Evolutionary conservation across 2,113 vertebrate genomes (phyloP).

Genomic region (Forbesichthys papilliferus): DNA sequence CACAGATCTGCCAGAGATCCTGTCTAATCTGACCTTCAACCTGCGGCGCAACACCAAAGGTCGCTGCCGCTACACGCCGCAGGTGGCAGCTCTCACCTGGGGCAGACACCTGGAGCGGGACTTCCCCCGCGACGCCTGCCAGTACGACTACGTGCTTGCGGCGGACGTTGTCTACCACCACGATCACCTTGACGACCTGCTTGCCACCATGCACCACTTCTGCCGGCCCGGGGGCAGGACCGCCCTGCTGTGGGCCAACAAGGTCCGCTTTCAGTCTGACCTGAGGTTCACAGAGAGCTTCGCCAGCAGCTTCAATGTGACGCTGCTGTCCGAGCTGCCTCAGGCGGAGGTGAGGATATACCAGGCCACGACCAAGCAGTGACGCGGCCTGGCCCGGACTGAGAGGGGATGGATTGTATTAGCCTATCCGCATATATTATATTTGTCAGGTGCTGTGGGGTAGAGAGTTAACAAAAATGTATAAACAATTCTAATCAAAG

Average conservation of each 20-base stretch:
- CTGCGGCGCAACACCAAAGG: constrained; percentile 82
- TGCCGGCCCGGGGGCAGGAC: constrained; percentile 79
- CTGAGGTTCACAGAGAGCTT: constrained; percentile 81
- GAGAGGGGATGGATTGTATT: too few species aligned
- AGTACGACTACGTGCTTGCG: constrained; percentile 87
- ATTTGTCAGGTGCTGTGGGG: too few species aligned
- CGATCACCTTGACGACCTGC: constrained; percentile 76
- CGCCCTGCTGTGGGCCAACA: constrained; percentile 89
- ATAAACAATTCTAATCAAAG: too few species aligned
- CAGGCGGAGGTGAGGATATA: constrained; percentile 84
- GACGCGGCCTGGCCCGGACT: constrained; percentile 17
- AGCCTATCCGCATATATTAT: too few species aligned
- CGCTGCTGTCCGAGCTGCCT: constrained; percentile 81
- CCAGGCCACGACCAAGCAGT: constrained; percentile 75
- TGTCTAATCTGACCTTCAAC: constrained; percentile 88
- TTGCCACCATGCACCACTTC: constrained; percentile 84
- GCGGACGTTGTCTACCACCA: constrained; percentile 91
- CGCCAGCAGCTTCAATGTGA: constrained; percentile 75
- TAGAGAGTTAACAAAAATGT: too few species aligned
- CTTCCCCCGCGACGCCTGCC: constrained; percentile 74
- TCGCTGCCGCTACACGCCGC: constrained; percentile 77
- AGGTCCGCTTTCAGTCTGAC: constrained; percentile 87
- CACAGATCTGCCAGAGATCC: constrained; percentile 86
- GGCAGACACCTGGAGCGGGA: constrained; percentile 77
- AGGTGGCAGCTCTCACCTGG: constrained; percentile 85